phyloP scores from a whole-genome alignment of 2,797 vertebrate species.

The Poecile montanus region DNA sequence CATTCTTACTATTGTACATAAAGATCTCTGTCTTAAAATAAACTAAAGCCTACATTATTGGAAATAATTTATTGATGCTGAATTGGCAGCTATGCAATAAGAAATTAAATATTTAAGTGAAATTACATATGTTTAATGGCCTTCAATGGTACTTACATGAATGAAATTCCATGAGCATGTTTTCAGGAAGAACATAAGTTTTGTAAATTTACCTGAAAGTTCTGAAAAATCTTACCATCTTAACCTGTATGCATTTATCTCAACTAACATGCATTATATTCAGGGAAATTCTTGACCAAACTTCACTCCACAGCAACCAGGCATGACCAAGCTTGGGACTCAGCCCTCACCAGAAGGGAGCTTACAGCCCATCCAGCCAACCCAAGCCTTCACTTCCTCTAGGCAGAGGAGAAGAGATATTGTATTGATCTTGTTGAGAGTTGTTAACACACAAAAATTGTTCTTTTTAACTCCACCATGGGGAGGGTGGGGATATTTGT shows the following conservation, averaged over 20 bases:
- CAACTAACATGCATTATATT: background rate
- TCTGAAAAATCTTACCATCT: background rate
- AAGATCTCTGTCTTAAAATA: background rate
- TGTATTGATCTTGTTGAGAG: background rate
- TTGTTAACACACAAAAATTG: background rate
- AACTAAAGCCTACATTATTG: background rate
- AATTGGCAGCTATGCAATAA: background rate
- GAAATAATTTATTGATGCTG: background rate
- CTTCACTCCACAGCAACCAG: background rate
- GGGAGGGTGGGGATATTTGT: background rate
- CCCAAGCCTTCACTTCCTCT: background rate
- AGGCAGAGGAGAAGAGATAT: background rate
- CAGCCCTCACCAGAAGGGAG: background rate
- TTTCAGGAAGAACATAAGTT: background rate
- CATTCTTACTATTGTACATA: background rate
- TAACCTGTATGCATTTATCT: background rate
- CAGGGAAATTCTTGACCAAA: background rate
- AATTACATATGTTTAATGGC: background rate
- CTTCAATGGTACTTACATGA: background rate
- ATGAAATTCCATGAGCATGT: background rate
- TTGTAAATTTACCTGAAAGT: background rate
- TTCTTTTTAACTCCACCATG: background rate
- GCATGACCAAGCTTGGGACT: background rate
- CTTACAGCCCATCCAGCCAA: background rate
- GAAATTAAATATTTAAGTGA: background rate